A percentile compares a stretch with the other conserved stretches of the same genome.
Evolutionary conservation across 2,113 vertebrate genomes (phyloP).

Genomic region (Uria lomvia): DNA sequence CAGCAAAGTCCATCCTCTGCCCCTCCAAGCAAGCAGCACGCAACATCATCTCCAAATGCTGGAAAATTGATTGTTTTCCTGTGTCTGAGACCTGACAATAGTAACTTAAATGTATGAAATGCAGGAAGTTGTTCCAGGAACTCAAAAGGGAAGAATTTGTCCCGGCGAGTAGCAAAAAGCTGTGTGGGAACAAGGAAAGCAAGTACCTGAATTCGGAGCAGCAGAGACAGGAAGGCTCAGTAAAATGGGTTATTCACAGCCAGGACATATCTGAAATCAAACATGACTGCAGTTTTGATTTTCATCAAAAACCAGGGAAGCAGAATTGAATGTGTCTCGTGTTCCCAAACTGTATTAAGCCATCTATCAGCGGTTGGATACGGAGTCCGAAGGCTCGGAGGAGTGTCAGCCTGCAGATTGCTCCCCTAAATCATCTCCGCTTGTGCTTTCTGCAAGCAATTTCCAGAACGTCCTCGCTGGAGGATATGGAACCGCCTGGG

Average conservation of each 20-base stretch:
- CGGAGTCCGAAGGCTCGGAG: neutral
- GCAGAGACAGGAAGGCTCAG: neutral
- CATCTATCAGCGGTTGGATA: accelerated
- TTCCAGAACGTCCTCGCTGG: neutral
- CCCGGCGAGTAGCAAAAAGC: neutral
- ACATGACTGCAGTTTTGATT: neutral
- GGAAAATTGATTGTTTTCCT: neutral
- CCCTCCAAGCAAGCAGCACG: neutral
- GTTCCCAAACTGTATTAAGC: neutral
- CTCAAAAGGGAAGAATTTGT: neutral
- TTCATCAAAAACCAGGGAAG: neutral
- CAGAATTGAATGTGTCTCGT: accelerated
- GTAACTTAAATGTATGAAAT: neutral
- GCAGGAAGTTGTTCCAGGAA: neutral
- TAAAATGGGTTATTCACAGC: neutral
- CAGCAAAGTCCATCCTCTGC: neutral
- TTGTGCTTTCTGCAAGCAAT: neutral
- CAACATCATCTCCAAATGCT: accelerated
- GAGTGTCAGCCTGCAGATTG: neutral
- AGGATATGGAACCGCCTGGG: neutral
- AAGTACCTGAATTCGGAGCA: neutral
- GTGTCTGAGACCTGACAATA: neutral
- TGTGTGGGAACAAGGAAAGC: neutral
- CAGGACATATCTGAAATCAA: neutral
- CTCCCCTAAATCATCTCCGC: neutral